phyloP scores from a whole-genome alignment of 2,113 vertebrate genomes.

The Poicephalus meyeri region DNA sequence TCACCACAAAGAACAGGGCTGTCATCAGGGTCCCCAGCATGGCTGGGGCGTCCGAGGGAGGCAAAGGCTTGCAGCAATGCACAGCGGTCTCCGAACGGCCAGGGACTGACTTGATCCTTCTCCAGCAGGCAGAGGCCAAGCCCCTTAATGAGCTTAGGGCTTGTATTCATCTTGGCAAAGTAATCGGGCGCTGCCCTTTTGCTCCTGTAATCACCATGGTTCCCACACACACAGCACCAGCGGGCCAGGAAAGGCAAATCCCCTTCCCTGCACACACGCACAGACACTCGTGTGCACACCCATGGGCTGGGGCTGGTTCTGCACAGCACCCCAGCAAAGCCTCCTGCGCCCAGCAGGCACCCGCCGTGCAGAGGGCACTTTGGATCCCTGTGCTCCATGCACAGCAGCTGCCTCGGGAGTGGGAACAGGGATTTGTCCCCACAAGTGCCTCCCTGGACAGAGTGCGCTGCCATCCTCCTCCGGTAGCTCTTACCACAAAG shows the following conservation, averaged over 20 bases:
- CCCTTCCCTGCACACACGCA: rapidly evolving
- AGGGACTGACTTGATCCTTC: background rate
- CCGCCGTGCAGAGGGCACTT: rapidly evolving
- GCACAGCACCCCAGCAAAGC: background rate
- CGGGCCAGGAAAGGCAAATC: conserved; percentile 5
- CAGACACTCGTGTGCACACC: rapidly evolving
- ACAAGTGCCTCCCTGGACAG: background rate
- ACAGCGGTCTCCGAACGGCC: rapidly evolving
- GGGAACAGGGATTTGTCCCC: background rate
- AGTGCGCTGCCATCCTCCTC: rapidly evolving
- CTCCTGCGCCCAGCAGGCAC: rapidly evolving
- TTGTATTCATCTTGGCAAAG: background rate
- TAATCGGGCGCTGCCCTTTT: background rate
- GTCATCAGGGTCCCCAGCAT: conserved; percentile 88
- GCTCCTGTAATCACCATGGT: background rate
- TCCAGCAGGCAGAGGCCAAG: background rate
- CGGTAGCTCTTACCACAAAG: rapidly evolving
- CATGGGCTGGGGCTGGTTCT: background rate
- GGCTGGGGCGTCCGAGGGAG: background rate
- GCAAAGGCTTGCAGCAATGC: background rate
- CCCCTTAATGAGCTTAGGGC: conserved; percentile 53
- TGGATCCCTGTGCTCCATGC: background rate
- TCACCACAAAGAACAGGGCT: conserved; percentile 82
- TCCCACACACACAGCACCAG: rapidly evolving
- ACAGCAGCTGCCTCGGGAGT: background rate